Evolutionary conservation across 2,113 vertebrate species (phyloP).

Genomic region (Lasiurus borealis): DNA sequence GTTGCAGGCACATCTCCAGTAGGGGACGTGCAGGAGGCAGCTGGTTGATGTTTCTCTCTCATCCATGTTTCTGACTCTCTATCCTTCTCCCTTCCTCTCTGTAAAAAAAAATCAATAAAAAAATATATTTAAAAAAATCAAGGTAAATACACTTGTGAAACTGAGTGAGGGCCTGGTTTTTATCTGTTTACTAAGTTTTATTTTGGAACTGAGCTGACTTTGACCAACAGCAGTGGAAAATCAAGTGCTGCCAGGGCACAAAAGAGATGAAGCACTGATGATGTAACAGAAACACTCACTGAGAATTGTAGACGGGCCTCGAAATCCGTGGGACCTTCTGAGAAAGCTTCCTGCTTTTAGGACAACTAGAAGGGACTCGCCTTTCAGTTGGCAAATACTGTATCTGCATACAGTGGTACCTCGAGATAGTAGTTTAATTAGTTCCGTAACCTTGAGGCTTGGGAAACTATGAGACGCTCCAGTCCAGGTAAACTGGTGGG

Average conservation of each 20-base stretch:
- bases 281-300: neutral
- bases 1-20: no score
- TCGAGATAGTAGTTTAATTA: no score
- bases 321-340: neutral
- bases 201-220: neutral
- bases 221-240: neutral
- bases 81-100: no score
- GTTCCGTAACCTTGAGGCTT: no score
- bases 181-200: conserved; percentile 47
- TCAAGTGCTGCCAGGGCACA: neutral
- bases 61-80: no score
- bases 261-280: neutral
- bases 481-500: no score
- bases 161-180: neutral
- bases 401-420: neutral
- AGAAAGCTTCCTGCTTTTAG: neutral
- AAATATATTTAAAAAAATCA: neutral
- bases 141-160: conserved; percentile 20
- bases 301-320: neutral
- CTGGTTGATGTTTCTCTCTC: no score
- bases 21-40: no score
- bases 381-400: neutral
- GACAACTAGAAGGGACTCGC: neutral
- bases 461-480: no score
- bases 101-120: no score